These are phyloP conservation scores for Pentalonia nigronervosa DNA, from an alignment of 1,140 invertebrate species.

Conservation along the genomic window DNA sequence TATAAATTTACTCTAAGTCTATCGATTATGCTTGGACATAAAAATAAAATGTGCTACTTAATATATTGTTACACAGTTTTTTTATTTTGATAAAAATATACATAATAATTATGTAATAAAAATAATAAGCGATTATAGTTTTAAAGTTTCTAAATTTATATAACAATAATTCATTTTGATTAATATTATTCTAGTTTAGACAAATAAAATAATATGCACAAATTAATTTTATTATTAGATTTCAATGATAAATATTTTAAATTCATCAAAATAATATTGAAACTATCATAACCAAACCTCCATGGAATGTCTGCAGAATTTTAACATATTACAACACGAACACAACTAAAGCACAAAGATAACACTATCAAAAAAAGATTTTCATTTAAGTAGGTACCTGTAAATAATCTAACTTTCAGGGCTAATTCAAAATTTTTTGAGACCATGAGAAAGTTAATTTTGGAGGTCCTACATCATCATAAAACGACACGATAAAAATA, in stretches of 20 bases:
- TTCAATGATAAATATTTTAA: not conserved
- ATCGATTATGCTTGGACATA: not conserved
- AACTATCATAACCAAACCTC: not conserved
- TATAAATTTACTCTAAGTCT: not conserved
- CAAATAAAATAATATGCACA: no score
- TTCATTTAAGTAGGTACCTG: not conserved
- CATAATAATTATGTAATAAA: not conserved
- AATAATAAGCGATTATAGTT: not conserved
- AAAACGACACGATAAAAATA: no score
- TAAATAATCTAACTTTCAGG: no score
- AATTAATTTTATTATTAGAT: not conserved
- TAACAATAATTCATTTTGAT: not conserved
- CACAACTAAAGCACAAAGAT: not conserved
- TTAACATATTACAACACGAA: not conserved
- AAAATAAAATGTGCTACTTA: conserved; percentile 4
- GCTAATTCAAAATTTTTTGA: no score
- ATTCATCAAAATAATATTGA: not conserved
- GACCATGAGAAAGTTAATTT: no score
- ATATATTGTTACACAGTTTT: not conserved
- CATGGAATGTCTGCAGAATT: not conserved
- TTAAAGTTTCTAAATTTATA: not conserved
- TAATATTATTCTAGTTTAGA: not conserved
- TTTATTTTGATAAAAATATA: not conserved
- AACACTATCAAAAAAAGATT: not conserved
- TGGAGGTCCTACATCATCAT: no score